These are phyloP conservation scores for Baryphthengus martii DNA, from an alignment of 2,113 vertebrate genomes.

Conservation along the genomic window DNA sequence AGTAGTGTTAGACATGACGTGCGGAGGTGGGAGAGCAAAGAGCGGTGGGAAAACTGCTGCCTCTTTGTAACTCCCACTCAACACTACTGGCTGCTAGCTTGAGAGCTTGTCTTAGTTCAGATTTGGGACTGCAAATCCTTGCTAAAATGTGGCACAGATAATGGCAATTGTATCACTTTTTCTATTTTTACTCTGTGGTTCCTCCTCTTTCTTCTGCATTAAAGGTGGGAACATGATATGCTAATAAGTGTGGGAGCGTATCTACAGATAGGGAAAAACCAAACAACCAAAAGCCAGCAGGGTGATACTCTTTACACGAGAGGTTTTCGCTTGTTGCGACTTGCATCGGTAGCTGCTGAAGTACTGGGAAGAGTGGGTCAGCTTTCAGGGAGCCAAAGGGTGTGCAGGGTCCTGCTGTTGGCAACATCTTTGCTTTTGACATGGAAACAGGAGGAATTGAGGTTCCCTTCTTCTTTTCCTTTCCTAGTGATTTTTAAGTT, in stretches of 20 bases:
- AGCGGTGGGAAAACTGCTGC: neutral
- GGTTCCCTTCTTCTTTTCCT: neutral
- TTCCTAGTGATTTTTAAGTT: neutral
- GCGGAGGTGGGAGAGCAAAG: neutral
- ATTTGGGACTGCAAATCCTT: neutral
- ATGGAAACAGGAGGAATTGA: fast-evolving
- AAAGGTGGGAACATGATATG: neutral
- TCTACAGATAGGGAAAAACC: fast-evolving
- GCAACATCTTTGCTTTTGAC: neutral
- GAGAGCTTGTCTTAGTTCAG: neutral
- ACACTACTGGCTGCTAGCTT: neutral
- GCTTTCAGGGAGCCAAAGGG: neutral
- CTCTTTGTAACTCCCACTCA: neutral
- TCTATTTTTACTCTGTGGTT: neutral
- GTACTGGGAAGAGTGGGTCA: neutral
- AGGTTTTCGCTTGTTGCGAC: neutral
- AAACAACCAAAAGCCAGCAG: neutral
- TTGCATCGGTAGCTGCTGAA: neutral
- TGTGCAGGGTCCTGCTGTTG: neutral
- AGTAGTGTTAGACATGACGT: neutral
- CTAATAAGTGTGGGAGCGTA: neutral
- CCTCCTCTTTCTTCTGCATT: neutral
- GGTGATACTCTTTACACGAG: neutral
- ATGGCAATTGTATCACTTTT: neutral
- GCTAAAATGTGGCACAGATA: neutral